Evolutionary conservation across 2,797 vertebrate species (phyloP).

Genomic region (Sebastolobus alascanus): DNA sequence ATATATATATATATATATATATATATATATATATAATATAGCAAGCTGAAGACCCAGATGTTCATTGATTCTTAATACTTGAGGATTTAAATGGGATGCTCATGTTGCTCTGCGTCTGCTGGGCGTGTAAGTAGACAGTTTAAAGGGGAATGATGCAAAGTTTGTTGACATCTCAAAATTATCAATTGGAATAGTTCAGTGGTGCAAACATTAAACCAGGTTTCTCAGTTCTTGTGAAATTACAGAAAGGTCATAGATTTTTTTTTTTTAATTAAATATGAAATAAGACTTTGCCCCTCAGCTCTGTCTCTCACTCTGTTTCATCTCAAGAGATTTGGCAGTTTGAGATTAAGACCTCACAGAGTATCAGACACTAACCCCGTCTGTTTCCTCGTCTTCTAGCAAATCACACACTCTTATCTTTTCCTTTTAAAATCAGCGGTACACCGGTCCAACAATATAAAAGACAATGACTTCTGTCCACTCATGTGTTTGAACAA

Average conservation of each 20-base stretch:
- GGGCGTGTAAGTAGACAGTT: neutral
- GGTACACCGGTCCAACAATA: neutral
- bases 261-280: neutral
- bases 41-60: neutral
- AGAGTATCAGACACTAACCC: neutral
- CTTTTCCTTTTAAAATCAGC: constrained; percentile 2
- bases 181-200: neutral
- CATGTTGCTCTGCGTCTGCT: neutral
- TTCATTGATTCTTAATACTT: neutral
- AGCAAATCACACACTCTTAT: constrained; percentile 1
- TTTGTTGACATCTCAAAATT: neutral
- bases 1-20: neutral
- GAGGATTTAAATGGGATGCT: neutral
- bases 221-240: constrained; percentile 8
- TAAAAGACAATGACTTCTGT: neutral
- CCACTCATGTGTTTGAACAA: neutral
- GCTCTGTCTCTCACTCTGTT: neutral
- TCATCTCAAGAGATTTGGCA: constrained; percentile 5
- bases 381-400: neutral
- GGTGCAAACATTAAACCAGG: neutral
- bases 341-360: constrained; percentile 22
- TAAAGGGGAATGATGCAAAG: neutral
- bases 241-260: neutral
- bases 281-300: neutral
- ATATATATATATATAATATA: neutral